phyloP scores from a whole-genome alignment of 35 echinoderm and acorn worm genomes.

The Amphiura filiformis region DNA sequence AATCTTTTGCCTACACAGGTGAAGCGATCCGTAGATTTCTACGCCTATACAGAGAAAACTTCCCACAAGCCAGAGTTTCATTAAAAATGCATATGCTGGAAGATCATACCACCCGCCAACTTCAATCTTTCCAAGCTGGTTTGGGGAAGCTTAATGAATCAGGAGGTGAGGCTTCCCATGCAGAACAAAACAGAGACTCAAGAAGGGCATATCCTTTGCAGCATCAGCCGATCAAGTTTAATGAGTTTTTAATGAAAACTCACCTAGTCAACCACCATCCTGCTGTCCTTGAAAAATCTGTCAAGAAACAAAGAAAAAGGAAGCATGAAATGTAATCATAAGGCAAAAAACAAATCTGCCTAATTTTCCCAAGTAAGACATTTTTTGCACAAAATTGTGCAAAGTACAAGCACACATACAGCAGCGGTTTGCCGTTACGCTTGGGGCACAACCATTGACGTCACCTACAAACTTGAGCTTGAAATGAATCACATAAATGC shows the following conservation, averaged over 20 bases:
- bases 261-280: constrained; percentile 1
- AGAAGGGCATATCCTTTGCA: neutral
- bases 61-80: constrained; percentile 2
- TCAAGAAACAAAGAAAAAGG: neutral
- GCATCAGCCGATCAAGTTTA: neutral
- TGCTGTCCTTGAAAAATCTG: neutral
- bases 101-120: constrained; percentile 12
- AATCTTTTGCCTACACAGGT: neutral
- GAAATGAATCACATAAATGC: too few relatives aligned
- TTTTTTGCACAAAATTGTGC: too few relatives aligned
- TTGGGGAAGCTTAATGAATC: constrained; percentile 15
- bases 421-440: too few relatives aligned
- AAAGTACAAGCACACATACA: too few relatives aligned
- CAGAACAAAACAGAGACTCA: constrained; percentile 9
- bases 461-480: too few relatives aligned
- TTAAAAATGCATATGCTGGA: constrained; percentile 22
- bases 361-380: too few relatives aligned
- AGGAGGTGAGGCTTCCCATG: constrained; percentile 13
- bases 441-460: too few relatives aligned
- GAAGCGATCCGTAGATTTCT: neutral
- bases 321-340: neutral
- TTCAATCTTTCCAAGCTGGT: neutral
- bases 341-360: too few relatives aligned
- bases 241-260: neutral
- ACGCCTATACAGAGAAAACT: neutral